Base-by-base conservation (phyloP, 2,113 vertebrate species). In the Paralichthys olivaceus region DNA sequence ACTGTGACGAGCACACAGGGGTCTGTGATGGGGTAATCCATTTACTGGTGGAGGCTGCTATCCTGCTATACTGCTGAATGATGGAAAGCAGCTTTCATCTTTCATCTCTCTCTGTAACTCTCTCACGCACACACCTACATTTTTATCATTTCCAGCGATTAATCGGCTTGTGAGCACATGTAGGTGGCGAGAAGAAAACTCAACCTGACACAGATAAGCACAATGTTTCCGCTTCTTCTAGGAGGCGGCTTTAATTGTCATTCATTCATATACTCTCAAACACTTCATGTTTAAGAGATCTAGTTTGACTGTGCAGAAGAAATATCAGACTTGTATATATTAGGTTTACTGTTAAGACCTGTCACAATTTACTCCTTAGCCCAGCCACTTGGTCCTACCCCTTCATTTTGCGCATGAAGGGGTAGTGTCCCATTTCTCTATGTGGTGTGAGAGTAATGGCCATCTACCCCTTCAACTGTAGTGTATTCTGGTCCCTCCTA, bases 21-120 rank as follows among this genome's bases (percentile, higher is more conserved):
- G 62, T 79, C 57, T 68, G 69, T 62, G 84, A 82, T 86, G 85
- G 88, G 67, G 75, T 84, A 79, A 82, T 81, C 76, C 72, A 67
- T 79, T 87, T 72, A 84, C 61, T 65, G 58, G 59, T 37, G 60
- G 4, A 19, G 43, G 28, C 57, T 69, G 45, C 61, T 67, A 60
- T 75, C 69, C 65, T 32, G 77, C 71, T 47, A 75, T 71, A 64
- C 49, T 47, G 43, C 74, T 76, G 75, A 77, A 67, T 54, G 79
- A 80, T 79, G 77, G 81, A 80, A 75, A 75, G 62, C 55, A 73
- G 47, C 67, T 82, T 79, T 87, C 63, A 86, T 84, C 63, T 56
- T 66, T 82, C 58, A 76, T 40, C 47, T 17, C 20, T 11, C 68
- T 34, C 53, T 49, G 11, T 67, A 8, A 23, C 64, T 40, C 54